A percentile compares a stretch with the other conserved stretches of the same genome.
phyloP scores from a whole-genome alignment of 2,797 vertebrate genomes.

The Poeciliopsis presidionis region DNA sequence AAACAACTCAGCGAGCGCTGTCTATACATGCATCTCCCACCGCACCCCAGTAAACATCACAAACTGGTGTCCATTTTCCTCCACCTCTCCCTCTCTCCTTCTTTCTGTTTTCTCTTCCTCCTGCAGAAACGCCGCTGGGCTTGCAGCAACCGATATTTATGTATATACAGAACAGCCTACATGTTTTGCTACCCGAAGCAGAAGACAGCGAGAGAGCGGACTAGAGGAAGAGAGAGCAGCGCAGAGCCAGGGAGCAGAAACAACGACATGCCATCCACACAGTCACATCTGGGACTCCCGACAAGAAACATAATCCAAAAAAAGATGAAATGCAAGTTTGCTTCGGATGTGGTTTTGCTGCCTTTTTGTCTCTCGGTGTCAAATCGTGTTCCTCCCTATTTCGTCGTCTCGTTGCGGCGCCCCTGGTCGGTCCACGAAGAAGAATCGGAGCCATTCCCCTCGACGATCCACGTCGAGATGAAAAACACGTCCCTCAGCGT shows the following conservation, averaged over 20 bases:
- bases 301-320: conserved; percentile 76
- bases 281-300: conserved; percentile 67
- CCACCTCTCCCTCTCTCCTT: conserved; percentile 21
- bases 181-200: conserved; percentile 78
- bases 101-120: neutral
- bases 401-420: conserved; percentile 58
- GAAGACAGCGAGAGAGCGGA: conserved; percentile 69
- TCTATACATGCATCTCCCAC: conserved; percentile 39
- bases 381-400: conserved; percentile 61
- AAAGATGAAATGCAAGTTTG: conserved; percentile 35
- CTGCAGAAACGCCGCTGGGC: neutral
- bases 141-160: conserved; percentile 2
- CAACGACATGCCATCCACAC: conserved; percentile 70
- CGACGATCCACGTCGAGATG: conserved; percentile 64
- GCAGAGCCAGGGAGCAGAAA: conserved; percentile 56
- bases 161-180: conserved; percentile 57
- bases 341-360: conserved; percentile 28
- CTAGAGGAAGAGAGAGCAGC: conserved; percentile 57
- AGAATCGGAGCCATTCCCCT: conserved; percentile 59
- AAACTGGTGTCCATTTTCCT: conserved; percentile 43
- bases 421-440: conserved; percentile 54
- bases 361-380: conserved; percentile 65
- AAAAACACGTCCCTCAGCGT: conserved; percentile 63
- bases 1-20: conserved; percentile 56
- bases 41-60: conserved; percentile 42